Percentiles rank a stretch among this genome's conserved stretches.
Conservation (phyloP, 2,797 vertebrate genomes). For the Masticophis lateralis region DNA sequence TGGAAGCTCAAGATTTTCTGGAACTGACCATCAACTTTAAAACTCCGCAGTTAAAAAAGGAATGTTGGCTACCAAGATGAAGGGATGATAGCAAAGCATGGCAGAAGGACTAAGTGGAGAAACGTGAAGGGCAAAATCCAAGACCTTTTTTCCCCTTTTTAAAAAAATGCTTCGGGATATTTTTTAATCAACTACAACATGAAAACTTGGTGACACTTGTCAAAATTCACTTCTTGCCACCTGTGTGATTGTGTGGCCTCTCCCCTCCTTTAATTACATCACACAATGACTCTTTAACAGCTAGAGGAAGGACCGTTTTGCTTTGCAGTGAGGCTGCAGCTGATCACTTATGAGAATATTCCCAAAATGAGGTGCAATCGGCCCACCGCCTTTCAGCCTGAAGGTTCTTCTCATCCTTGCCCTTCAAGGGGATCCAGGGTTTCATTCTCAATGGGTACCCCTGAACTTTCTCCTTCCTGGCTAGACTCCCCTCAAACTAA, state of each 20-base stretch:
- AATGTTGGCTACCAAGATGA: neutral
- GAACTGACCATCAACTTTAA: neutral
- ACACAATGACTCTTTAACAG: slow-evolving; percentile 49
- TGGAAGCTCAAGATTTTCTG: neutral
- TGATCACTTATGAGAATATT: slow-evolving; percentile 33
- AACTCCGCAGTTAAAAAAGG: neutral
- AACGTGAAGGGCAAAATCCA: slow-evolving; percentile 43
- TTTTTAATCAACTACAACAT: slow-evolving; percentile 66
- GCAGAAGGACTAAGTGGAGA: neutral
- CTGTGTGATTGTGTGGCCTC: slow-evolving; percentile 48
- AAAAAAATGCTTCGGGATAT: slow-evolving; percentile 51
- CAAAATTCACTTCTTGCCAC: slow-evolving; percentile 47
- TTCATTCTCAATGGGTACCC: neutral
- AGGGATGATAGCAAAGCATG: slow-evolving; percentile 45
- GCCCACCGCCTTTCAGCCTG: neutral
- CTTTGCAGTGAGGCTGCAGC: slow-evolving; percentile 43
- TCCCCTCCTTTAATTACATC: slow-evolving; percentile 45
- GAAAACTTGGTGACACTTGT: slow-evolving; percentile 54
- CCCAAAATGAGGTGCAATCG: slow-evolving; percentile 31
- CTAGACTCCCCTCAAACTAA: slow-evolving; percentile 32
- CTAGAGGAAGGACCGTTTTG: slow-evolving; percentile 16
- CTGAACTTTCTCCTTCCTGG: slow-evolving; percentile 25
- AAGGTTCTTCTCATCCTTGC: slow-evolving; percentile 18
- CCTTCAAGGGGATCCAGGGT: slow-evolving; percentile 2
- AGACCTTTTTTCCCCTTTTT: neutral